Base-by-base conservation (phyloP, 2,113 vertebrate species). In the Caretta caretta region DNA sequence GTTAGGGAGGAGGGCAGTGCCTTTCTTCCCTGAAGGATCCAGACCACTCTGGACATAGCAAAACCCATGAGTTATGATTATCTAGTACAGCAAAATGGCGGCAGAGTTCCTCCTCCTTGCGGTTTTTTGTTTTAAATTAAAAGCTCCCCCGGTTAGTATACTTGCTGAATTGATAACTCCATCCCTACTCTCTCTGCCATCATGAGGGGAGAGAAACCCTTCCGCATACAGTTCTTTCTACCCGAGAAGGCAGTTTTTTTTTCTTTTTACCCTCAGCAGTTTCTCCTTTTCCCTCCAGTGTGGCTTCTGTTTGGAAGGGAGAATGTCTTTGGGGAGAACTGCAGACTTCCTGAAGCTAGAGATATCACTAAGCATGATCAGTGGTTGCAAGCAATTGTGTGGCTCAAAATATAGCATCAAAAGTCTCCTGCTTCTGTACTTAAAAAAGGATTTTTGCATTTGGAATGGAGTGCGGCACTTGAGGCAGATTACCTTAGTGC, bases 251-350 rank as follows among this genome's bases (percentile, higher is more conserved):
- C 49, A 25, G n/a, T 5, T 42, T 42, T 13, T 75, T 2, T 89
- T 5, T 0, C 5, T 0, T 54, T 86, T 49, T 59, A 27, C n/a
- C 0, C 0, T 0, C 10, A 57, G 19, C 4, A n/a, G 0, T 9
- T 1, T 2, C 35, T 4, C 24, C 4, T 56, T 50, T 14, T 48
- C 25, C 24, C 11, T 78, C 42, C 6, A 86, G 56, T 25, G n/a
- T 62, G 57, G 10, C 42, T 50, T 5, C 16, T 6, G 4, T 10
- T 3, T 8, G 59, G 65, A 80, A 29, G 51, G n/a, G 59, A 1
- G 20, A 49, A 13, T 81, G 48, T 19, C 31, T 83, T 86, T 62
- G n/a, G 29, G 51, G 49, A 94, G 65, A 72, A 83, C n/a, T 25
- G 59, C 57, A 27, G 35, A 13, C 22, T 50, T 46, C 19, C n/a